Evolutionary conservation across 2,888 invertebrate species (phyloP), one percentile per base, ranked within the genome.

Genomic region (Dryadula phaetusa): DNA sequence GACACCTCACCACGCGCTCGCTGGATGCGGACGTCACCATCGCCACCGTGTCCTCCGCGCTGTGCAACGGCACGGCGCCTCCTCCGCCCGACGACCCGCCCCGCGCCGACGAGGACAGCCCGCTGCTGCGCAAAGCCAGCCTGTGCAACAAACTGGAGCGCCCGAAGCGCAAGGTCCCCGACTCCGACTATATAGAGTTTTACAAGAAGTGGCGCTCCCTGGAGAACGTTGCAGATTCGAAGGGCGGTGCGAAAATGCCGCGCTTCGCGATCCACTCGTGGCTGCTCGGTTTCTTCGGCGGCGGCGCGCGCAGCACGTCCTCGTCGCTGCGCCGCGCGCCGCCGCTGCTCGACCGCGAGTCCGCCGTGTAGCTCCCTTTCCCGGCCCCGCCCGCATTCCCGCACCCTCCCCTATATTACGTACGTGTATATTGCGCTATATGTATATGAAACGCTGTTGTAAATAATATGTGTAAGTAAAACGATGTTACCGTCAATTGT

Each of bases 161-260:
- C 53, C 79, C 86, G 69, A 86, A 87, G 56, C 82, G 86, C 70
- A 90, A 89, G 78, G 86, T 85, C 44, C 84, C 84, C 74, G 91
- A 92, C 76, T 79, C 87, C 5, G 86, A 86, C 74, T 91, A 91
- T 78, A 90, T 93, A 58, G 87, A 93, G 80, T 89, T 92, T 75
- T 93, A 94, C 74, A 96, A 96, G 86, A 94, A 96, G 79, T 97
- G 97, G 95, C 95, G 95, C 76, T 97, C 97, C 54, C 90, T 97
- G 62, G 97, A 97, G 86, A 94, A 95, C 73, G 94, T 97, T 54
- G 85, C 85, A 42, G 90, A 86, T 69, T 81, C 75, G 56, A 88
- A 89, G 77, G 74, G 75, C 69, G 80, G 71, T 91, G 94, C 75
- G 73, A 95, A 95, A 82, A 94, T 95, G 80, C 93, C 94, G 62